Percentiles rank a stretch among this genome's conserved stretches.
These are phyloP conservation scores for Akabosia matsudoensis DNA, from an alignment of 1,140 invertebrate genomes.

Conservation along the genomic window DNA sequence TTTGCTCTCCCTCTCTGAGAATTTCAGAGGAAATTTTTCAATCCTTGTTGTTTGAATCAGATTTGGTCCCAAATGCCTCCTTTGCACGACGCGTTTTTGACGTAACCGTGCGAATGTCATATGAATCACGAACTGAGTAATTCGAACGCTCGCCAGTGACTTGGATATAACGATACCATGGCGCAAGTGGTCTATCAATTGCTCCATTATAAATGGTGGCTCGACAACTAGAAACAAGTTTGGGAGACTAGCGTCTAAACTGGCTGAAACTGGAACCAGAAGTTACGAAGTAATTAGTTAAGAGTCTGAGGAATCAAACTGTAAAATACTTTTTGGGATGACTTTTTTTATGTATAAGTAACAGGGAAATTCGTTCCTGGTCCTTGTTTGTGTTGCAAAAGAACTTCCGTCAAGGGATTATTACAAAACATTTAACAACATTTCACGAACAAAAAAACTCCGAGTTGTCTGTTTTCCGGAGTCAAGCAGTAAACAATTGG, in stretches of 20 bases:
- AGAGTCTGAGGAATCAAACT: too few relatives aligned
- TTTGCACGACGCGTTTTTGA: too few relatives aligned
- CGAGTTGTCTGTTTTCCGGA: too few relatives aligned
- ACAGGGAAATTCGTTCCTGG: neutral
- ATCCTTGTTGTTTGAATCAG: too few relatives aligned
- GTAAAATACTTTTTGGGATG: too few relatives aligned
- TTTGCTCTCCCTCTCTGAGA: too few relatives aligned
- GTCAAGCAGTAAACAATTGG: neutral
- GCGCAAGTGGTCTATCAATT: neutral
- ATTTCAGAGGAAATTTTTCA: too few relatives aligned
- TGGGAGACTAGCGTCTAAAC: neutral
- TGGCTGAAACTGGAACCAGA: neutral
- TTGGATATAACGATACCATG: too few relatives aligned
- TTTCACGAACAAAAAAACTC: neutral
- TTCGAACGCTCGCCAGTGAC: too few relatives aligned
- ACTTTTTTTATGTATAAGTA: neutral
- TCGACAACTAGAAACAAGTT: neutral
- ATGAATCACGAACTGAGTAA: too few relatives aligned
- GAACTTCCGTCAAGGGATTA: neutral
- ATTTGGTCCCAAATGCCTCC: too few relatives aligned
- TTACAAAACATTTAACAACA: neutral
- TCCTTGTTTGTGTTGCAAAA: neutral
- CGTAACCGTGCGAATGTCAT: too few relatives aligned
- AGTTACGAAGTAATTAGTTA: neutral
- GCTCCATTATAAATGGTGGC: neutral